Conservation (phyloP, 2,113 vertebrate species). For the Cichladusa arquata region DNA sequence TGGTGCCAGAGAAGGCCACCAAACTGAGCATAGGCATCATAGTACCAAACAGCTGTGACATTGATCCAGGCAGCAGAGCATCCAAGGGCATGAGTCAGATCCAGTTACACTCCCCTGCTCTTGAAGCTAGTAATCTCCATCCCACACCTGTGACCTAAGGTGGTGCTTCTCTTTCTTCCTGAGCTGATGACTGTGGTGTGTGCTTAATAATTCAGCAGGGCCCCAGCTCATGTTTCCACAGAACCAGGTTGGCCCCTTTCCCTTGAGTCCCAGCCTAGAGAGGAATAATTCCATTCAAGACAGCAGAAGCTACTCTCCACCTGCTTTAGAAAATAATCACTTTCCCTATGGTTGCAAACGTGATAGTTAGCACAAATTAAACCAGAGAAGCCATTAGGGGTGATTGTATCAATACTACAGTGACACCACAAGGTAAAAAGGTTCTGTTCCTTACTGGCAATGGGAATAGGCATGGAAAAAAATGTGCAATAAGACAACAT, state of each 20-base stretch:
- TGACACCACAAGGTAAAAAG: neutral
- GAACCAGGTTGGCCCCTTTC: neutral
- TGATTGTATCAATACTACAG: neutral
- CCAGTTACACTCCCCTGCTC: neutral
- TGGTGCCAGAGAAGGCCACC: neutral
- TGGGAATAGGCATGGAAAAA: neutral
- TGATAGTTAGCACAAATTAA: constrained; percentile 11
- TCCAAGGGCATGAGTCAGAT: neutral
- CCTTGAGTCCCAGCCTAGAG: neutral
- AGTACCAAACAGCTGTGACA: neutral
- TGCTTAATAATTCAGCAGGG: constrained; percentile 53
- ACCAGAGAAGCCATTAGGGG: neutral
- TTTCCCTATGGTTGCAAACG: neutral
- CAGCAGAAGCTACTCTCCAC: neutral
- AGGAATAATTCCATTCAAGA: neutral
- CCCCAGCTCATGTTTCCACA: constrained; percentile 24
- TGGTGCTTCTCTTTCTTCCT: neutral
- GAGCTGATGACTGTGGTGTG: neutral
- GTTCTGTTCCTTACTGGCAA: neutral
- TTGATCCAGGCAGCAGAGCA: neutral
- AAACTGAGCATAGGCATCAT: neutral
- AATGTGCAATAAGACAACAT: neutral
- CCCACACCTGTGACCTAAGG: constrained; percentile 6
- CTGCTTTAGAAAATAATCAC: constrained; percentile 10
- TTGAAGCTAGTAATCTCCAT: neutral